Evolutionary conservation across 2,113 vertebrate species (phyloP).

Genomic region (Lepidothrix coronata): DNA sequence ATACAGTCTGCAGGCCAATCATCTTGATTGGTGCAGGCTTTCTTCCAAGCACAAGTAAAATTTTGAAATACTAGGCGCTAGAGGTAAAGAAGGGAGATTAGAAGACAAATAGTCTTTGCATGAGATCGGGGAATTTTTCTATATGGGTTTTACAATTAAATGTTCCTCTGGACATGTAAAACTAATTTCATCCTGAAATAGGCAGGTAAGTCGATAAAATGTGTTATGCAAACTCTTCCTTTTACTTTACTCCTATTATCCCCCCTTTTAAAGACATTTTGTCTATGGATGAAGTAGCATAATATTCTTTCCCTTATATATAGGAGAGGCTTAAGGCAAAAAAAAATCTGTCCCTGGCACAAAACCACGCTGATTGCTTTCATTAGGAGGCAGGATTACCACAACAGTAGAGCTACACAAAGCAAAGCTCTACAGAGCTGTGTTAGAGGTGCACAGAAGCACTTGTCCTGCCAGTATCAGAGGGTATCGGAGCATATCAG

Average conservation of each 20-base stretch:
- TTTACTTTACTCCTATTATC: background rate
- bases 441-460: background rate
- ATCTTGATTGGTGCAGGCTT: background rate
- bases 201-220: background rate
- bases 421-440: background rate
- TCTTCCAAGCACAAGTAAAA: background rate
- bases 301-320: background rate
- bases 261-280: background rate
- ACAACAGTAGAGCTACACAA: background rate
- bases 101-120: background rate
- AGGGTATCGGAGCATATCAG: background rate
- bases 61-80: background rate
- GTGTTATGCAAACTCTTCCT: background rate
- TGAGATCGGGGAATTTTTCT: background rate
- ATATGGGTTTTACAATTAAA: fast-evolving
- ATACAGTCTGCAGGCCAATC: background rate
- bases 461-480: background rate
- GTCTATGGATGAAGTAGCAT: background rate
- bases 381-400: background rate
- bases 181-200: background rate
- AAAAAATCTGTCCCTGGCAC: background rate
- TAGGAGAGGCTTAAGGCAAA: background rate
- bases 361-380: background rate
- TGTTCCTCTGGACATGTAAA: background rate
- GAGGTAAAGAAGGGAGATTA: background rate